phyloP scores from a whole-genome alignment of 2,888 invertebrate genomes.

The Ariolimax columbianus region DNA sequence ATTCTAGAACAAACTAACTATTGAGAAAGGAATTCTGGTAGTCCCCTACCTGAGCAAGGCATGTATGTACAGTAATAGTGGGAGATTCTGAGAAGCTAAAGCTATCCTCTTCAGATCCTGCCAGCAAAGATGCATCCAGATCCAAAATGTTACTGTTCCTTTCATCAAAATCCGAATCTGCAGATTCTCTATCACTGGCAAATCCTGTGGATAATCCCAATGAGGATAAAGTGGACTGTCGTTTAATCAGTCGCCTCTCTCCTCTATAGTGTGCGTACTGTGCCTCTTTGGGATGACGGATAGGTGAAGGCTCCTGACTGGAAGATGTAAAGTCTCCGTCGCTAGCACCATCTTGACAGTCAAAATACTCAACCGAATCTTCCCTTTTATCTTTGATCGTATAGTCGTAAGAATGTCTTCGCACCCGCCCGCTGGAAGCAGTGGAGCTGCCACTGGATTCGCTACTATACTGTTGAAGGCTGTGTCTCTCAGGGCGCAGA shows the following conservation, averaged over 20 bases:
- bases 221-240: slow-evolving; percentile 50
- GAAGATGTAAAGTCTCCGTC: slow-evolving; percentile 44
- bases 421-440: slow-evolving; percentile 21
- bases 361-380: slow-evolving; percentile 36
- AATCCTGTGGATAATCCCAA: slow-evolving; percentile 52
- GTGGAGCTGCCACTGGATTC: background rate
- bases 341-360: slow-evolving; percentile 31
- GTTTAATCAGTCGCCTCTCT: slow-evolving; percentile 1
- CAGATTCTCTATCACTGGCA: slow-evolving; percentile 52
- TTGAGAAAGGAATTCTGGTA: background rate
- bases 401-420: slow-evolving; percentile 52
- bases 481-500: slow-evolving; percentile 20
- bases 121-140: background rate
- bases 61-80: slow-evolving; percentile 31
- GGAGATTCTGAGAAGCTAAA: slow-evolving; percentile 34
- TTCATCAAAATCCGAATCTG: slow-evolving; percentile 54
- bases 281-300: background rate
- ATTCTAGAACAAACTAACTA: background rate
- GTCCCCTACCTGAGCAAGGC: slow-evolving; percentile 33
- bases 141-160: slow-evolving; percentile 26
- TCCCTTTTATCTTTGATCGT: slow-evolving; percentile 30
- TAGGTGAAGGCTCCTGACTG: slow-evolving; percentile 46
- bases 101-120: slow-evolving; percentile 18
- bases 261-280: background rate
- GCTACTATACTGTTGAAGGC: slow-evolving; percentile 30